Evolutionary conservation across 2,797 vertebrate genomes (phyloP).

Genomic region (Rhinichthys osculus): DNA sequence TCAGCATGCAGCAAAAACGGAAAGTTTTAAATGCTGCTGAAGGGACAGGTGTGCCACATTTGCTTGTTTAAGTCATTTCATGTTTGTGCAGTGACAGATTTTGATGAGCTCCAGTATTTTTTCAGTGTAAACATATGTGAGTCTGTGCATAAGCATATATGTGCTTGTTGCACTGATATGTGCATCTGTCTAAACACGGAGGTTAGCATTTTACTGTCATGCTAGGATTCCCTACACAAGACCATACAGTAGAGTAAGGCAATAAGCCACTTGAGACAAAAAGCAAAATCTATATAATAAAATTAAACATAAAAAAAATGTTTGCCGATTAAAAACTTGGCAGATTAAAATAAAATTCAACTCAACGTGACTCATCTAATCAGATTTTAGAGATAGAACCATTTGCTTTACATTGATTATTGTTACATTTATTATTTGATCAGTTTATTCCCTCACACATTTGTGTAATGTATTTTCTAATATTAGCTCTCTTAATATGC

Average conservation of each 20-base stretch:
- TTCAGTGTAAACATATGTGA: slow-evolving; percentile 52
- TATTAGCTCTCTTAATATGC: not conserved
- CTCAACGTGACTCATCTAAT: not conserved
- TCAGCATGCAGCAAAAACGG: slow-evolving; percentile 13
- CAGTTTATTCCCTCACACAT: not conserved
- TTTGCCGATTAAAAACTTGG: no score
- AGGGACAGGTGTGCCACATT: slow-evolving; percentile 55
- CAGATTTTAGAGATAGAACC: not conserved
- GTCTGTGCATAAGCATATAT: slow-evolving; percentile 36
- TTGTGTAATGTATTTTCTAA: not conserved
- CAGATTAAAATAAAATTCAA: not conserved
- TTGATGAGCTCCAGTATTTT: slow-evolving; percentile 57
- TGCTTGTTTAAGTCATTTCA: slow-evolving; percentile 63
- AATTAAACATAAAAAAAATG: not conserved
- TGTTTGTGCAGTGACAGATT: slow-evolving; percentile 57
- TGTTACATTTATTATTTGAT: not conserved
- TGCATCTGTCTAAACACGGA: slow-evolving; percentile 30
- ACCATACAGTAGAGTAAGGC: not conserved
- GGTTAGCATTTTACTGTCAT: slow-evolving; percentile 1
- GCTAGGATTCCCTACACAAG: not conserved
- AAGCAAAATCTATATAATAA: not conserved
- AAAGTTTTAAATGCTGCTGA: slow-evolving; percentile 35
- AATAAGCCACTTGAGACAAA: not conserved
- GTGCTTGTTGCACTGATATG: not conserved
- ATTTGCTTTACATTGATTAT: not conserved